phyloP scores from a whole-genome alignment of 2,888 invertebrate genomes.

The Mythimna vitellina region DNA sequence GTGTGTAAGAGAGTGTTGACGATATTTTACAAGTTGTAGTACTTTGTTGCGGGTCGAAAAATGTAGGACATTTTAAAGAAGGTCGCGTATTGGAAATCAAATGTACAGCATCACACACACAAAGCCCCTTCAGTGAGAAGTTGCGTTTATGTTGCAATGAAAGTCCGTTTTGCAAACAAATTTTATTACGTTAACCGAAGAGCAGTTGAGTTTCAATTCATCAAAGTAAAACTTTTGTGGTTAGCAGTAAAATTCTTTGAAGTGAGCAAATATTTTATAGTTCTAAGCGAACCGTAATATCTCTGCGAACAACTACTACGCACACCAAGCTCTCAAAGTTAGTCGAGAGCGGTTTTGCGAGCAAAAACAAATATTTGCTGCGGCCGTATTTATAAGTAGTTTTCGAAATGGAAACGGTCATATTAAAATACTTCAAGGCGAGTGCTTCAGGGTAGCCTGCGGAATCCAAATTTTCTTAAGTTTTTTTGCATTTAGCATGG shows the following conservation, averaged over 20 bases:
- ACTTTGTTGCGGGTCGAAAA: slow-evolving; percentile 60
- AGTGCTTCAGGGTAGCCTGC: too few relatives aligned
- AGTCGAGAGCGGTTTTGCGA: slow-evolving; percentile 41
- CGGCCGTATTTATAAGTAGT: slow-evolving; percentile 36
- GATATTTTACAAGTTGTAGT: slow-evolving; percentile 60
- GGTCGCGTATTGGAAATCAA: slow-evolving; percentile 47
- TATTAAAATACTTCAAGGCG: slow-evolving; percentile 40
- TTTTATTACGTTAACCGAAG: slow-evolving; percentile 39
- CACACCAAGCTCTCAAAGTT: slow-evolving; percentile 39
- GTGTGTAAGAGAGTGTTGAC: slow-evolving; percentile 58
- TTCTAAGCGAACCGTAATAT: slow-evolving; percentile 47
- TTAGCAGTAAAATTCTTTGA: slow-evolving; percentile 46
- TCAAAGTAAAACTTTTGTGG: slow-evolving; percentile 54
- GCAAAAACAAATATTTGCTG: slow-evolving; percentile 51
- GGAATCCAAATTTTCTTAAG: too few relatives aligned
- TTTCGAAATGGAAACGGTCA: slow-evolving; percentile 36
- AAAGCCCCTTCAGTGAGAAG: slow-evolving; percentile 8
- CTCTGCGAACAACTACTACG: slow-evolving; percentile 40
- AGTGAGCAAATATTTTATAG: slow-evolving; percentile 53
- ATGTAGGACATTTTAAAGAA: slow-evolving; percentile 47
- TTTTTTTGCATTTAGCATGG: too few relatives aligned
- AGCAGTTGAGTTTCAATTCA: slow-evolving; percentile 41
- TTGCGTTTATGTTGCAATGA: slow-evolving; percentile 25
- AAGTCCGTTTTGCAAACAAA: slow-evolving; percentile 38
- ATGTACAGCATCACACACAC: slow-evolving; percentile 14